Percentiles rank a stretch among this genome's conserved stretches.
phyloP scores from a whole-genome alignment of 37 sponge, comb jelly and placozoan genomes.

The Dysidea cf. avara region DNA sequence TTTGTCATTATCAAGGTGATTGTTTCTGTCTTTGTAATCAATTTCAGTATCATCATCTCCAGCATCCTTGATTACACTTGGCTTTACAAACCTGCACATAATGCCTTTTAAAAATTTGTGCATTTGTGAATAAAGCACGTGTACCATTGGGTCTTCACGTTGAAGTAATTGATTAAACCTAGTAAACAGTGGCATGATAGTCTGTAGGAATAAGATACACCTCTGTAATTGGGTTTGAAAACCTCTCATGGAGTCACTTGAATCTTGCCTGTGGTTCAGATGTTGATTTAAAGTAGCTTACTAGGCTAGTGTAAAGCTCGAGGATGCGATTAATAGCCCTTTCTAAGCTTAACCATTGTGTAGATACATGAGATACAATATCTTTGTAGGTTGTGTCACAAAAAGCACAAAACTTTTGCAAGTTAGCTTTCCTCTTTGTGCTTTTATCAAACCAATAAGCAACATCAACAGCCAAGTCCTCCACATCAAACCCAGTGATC shows the following conservation, averaged over 20 bases:
- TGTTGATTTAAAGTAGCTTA: constrained; percentile 28
- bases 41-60: constrained; percentile 21
- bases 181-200: constrained; percentile 17
- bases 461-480: constrained; percentile 33
- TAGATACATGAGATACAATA: constrained; percentile 33
- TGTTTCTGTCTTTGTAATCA: no score
- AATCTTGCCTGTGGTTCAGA: constrained; percentile 20
- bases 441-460: constrained; percentile 50
- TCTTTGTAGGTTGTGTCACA: constrained; percentile 40
- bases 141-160: constrained; percentile 1
- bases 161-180: constrained; percentile 7
- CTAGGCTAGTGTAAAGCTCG: constrained; percentile 4
- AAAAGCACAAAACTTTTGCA: constrained; percentile 26
- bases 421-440: constrained; percentile 17
- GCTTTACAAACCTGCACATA: constrained; percentile 3
- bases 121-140: constrained; percentile 2
- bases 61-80: constrained; percentile 11
- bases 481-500: constrained; percentile 45
- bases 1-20: no score
- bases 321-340: constrained; percentile 30
- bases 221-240: constrained; percentile 27
- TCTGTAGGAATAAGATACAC: constrained; percentile 28
- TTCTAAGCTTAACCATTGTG: constrained; percentile 41
- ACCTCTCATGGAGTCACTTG: neutral
- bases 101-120: constrained; percentile 1